Evolutionary conservation across 2,797 vertebrate genomes (phyloP).

Genomic region (Rachycentron canadum): DNA sequence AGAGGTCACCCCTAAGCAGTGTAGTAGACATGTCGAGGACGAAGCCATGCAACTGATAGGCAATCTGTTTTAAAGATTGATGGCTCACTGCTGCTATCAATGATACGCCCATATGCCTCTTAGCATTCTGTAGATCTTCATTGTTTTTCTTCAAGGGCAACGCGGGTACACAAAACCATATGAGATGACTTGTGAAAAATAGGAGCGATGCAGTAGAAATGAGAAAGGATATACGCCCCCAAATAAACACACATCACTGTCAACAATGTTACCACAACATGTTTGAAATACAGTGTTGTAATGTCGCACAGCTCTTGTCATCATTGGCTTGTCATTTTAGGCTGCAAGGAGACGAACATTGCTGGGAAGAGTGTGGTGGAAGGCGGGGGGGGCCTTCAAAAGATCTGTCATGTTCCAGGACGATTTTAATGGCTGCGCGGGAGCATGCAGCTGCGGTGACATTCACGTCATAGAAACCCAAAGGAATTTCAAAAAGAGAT

Average conservation of each 20-base stretch:
- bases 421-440: slow-evolving; percentile 55
- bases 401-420: slow-evolving; percentile 69
- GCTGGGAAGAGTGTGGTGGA: slow-evolving; percentile 46
- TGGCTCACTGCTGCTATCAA: slow-evolving; percentile 69
- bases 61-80: slow-evolving; percentile 82
- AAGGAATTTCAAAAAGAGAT: slow-evolving; percentile 35
- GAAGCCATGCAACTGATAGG: slow-evolving; percentile 62
- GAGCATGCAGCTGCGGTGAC: slow-evolving; percentile 45
- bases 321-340: slow-evolving; percentile 26
- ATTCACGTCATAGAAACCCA: slow-evolving; percentile 37
- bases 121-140: slow-evolving; percentile 77
- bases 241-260: slow-evolving; percentile 37
- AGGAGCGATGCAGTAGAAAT: slow-evolving; percentile 39
- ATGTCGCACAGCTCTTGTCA: slow-evolving; percentile 19
- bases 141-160: slow-evolving; percentile 78
- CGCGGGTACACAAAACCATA: slow-evolving; percentile 38
- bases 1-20: slow-evolving; percentile 73
- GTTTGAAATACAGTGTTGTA: slow-evolving; percentile 60
- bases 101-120: slow-evolving; percentile 70
- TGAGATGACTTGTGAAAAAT: slow-evolving; percentile 55
- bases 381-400: slow-evolving; percentile 58
- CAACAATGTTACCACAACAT: slow-evolving; percentile 40
- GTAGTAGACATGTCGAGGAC: slow-evolving; percentile 71
- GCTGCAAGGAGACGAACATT: slow-evolving; percentile 43
- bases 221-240: slow-evolving; percentile 6